A percentile compares a stretch with the other conserved stretches of the same genome.
These are phyloP conservation scores for Coryphaenoides rupestris DNA, from an alignment of 2,113 vertebrate species.

Conservation along the genomic window DNA sequence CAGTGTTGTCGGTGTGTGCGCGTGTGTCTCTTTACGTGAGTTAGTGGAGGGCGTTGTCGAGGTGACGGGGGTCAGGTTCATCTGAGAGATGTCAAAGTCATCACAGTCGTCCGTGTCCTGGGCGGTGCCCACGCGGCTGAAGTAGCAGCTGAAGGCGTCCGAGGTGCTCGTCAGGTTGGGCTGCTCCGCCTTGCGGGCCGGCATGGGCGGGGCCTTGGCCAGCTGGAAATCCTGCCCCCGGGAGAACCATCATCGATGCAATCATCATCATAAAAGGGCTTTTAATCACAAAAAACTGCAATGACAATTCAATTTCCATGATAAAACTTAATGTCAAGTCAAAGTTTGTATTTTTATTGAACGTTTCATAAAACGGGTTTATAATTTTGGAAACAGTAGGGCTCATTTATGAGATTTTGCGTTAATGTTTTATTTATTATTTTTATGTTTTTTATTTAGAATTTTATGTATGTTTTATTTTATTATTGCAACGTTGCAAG, in stretches of 20 bases:
- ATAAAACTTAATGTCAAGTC: no score
- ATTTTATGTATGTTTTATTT: no score
- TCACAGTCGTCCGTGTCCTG: constrained; percentile 98
- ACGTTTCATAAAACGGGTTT: no score
- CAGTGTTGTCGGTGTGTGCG: background rate
- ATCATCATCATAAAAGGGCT: background rate
- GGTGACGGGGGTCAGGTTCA: constrained; percentile 98
- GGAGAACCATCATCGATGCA: background rate
- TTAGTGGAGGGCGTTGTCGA: constrained; percentile 97
- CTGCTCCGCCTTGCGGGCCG: constrained; percentile 85
- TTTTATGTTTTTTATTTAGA: no score
- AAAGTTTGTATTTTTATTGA: no score
- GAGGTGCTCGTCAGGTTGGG: constrained; percentile 89
- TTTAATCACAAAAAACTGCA: no score
- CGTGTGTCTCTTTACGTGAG: constrained; percentile 81
- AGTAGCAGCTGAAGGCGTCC: constrained; percentile 96
- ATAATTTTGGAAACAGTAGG: no score
- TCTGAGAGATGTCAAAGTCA: constrained; percentile 98
- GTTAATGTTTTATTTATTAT: no score
- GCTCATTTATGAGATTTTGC: no score
- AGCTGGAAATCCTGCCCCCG: constrained; percentile 89
- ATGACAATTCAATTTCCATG: no score
- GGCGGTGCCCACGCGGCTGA: constrained; percentile 93
- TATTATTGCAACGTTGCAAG: no score
- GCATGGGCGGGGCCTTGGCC: constrained; percentile 90